phyloP scores from a whole-genome alignment of 2,888 invertebrate genomes.

The Salpingus planirostris region DNA sequence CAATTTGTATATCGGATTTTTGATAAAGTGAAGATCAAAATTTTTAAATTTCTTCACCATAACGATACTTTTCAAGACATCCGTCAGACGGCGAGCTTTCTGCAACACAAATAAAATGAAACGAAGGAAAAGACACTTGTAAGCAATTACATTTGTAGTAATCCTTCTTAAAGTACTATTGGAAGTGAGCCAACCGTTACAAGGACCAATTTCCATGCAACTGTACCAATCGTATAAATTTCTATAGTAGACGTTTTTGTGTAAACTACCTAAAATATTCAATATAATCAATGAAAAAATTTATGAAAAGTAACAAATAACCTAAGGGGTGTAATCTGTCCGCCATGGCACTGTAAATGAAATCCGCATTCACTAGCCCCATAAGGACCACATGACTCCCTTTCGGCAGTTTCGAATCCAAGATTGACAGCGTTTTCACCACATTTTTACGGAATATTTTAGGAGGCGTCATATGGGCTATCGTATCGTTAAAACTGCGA shows the following conservation, averaged over 20 bases:
- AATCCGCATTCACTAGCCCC: conserved; percentile 41
- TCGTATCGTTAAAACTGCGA: conserved; percentile 39
- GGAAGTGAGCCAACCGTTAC: conserved; percentile 42
- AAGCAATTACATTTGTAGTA: conserved; percentile 29
- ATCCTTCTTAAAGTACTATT: conserved; percentile 38
- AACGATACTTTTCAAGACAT: conserved; percentile 24
- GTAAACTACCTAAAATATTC: conserved; percentile 25
- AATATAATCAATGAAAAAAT: too few species aligned
- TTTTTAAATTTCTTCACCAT: conserved; percentile 19
- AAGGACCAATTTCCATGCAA: conserved; percentile 44
- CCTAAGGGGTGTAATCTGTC: conserved; percentile 38
- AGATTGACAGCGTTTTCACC: conserved; percentile 21
- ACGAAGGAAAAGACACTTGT: neutral
- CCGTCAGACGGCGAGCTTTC: conserved; percentile 22
- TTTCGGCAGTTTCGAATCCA: conserved; percentile 36
- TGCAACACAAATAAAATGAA: conserved; percentile 11
- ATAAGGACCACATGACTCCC: conserved; percentile 42
- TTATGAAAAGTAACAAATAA: neutral
- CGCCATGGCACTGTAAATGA: conserved; percentile 39
- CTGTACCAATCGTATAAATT: conserved; percentile 42
- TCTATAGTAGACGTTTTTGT: conserved; percentile 40
- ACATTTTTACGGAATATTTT: conserved; percentile 25
- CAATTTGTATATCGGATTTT: conserved; percentile 26
- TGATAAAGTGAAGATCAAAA: conserved; percentile 26
- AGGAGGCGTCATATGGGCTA: conserved; percentile 41